phyloP scores from a whole-genome alignment of 2,888 invertebrate species.

The Brenthis hecate region DNA sequence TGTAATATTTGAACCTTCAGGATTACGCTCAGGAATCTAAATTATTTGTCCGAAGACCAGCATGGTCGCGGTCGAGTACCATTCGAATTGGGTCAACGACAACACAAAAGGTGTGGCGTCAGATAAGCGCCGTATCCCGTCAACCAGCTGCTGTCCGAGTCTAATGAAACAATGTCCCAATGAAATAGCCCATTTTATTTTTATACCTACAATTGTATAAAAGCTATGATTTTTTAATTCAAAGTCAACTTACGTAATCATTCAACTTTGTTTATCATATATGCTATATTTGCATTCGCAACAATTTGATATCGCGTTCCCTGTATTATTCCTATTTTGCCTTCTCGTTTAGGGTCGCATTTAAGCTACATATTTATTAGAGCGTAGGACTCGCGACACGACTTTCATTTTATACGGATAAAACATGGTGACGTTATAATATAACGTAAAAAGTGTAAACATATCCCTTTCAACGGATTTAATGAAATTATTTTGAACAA shows the following conservation, averaged over 20 bases:
- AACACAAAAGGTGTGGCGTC: conserved; percentile 77
- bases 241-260: conserved; percentile 71
- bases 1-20: conserved; percentile 12
- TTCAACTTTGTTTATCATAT: conserved; percentile 71
- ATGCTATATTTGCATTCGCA: conserved; percentile 77
- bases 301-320: conserved; percentile 78
- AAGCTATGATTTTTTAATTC: conserved; percentile 42
- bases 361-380: conserved; percentile 78
- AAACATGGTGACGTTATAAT: conserved; percentile 52
- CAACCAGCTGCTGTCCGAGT: conserved; percentile 71
- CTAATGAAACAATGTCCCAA: conserved; percentile 73
- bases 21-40: conserved; percentile 25
- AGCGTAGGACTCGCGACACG: conserved; percentile 74
- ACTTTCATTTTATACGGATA: conserved; percentile 76
- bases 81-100: conserved; percentile 79
- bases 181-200: conserved; percentile 74
- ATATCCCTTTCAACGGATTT: conserved; percentile 58
- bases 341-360: conserved; percentile 79
- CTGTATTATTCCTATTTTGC: conserved; percentile 79
- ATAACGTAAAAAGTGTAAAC: conserved; percentile 47
- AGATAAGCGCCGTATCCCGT: conserved; percentile 77
- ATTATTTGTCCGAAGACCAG: conserved; percentile 61
- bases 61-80: conserved; percentile 63
- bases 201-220: conserved; percentile 48
- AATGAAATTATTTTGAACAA: conserved; percentile 45